These are phyloP conservation scores for Itoplectis maculator DNA, from an alignment of 2,888 invertebrate species.

Conservation along the genomic window DNA sequence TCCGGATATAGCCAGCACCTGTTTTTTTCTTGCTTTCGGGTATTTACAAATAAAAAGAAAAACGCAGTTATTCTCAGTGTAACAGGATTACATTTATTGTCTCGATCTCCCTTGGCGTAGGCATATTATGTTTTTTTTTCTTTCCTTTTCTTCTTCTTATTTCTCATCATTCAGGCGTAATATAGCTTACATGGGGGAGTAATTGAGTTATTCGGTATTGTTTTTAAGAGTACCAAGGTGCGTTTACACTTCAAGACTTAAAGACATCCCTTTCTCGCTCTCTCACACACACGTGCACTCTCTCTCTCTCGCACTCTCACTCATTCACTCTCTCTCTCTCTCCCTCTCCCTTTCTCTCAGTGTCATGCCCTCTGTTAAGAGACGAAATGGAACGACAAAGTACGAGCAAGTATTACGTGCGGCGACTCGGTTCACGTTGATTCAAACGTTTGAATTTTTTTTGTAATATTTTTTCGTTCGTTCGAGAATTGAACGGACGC, in stretches of 20 bases:
- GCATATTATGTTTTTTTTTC: slow-evolving; percentile 65
- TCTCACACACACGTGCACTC: slow-evolving; percentile 37
- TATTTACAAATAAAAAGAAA: slow-evolving; percentile 83
- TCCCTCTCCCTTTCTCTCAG: slow-evolving; percentile 46
- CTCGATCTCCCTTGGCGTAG: slow-evolving; percentile 81
- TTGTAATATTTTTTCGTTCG: slow-evolving; percentile 6
- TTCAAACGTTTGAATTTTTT: slow-evolving; percentile 17
- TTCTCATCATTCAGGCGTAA: slow-evolving; percentile 72
- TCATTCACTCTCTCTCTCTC: slow-evolving; percentile 51
- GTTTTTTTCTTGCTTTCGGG: slow-evolving; percentile 76
- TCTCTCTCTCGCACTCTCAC: slow-evolving; percentile 44
- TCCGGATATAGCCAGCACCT: slow-evolving; percentile 83
- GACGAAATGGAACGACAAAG: slow-evolving; percentile 45
- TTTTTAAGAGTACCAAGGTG: slow-evolving; percentile 66
- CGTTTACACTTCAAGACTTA: slow-evolving; percentile 71
- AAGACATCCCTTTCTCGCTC: slow-evolving; percentile 47
- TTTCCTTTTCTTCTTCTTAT: slow-evolving; percentile 31
- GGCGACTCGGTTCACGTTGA: slow-evolving; percentile 29
- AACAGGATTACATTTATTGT: slow-evolving; percentile 85
- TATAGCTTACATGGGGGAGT: slow-evolving; percentile 79
- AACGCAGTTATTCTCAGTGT: slow-evolving; percentile 84
- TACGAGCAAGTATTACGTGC: slow-evolving; percentile 40
- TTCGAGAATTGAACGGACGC: not conserved
- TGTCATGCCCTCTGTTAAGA: slow-evolving; percentile 17
- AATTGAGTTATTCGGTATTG: slow-evolving; percentile 57